These are phyloP conservation scores for Tetropium fuscum DNA, from an alignment of 2,888 invertebrate species.

Conservation along the genomic window DNA sequence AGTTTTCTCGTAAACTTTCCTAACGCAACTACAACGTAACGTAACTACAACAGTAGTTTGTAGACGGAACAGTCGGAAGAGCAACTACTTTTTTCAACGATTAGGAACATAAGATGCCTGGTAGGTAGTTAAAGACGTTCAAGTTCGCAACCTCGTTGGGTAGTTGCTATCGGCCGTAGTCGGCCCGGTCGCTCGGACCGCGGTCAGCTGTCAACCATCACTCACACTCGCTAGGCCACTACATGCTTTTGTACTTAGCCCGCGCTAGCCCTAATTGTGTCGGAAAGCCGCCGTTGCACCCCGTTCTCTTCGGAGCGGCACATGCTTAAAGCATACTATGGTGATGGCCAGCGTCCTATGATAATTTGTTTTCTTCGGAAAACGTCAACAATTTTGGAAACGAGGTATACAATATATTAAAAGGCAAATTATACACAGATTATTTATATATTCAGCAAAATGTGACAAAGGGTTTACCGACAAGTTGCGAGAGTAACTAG, in stretches of 20 bases:
- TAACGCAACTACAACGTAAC: too few relatives aligned
- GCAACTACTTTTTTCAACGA: neutral
- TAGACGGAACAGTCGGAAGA: neutral
- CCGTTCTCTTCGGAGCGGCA: slow-evolving; percentile 50
- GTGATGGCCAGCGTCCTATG: neutral
- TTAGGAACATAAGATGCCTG: slow-evolving; percentile 19
- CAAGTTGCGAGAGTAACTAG: too few relatives aligned
- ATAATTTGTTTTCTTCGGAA: neutral
- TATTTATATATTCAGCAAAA: too few relatives aligned
- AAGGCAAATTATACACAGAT: too few relatives aligned
- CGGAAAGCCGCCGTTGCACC: slow-evolving; percentile 58
- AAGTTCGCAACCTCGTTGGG: slow-evolving; percentile 30
- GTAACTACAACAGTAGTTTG: too few relatives aligned
- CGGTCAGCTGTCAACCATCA: slow-evolving; percentile 67
- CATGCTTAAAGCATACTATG: slow-evolving; percentile 29
- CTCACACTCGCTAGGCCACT: slow-evolving; percentile 65
- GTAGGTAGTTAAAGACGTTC: slow-evolving; percentile 14
- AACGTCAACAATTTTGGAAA: neutral
- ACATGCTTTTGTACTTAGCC: slow-evolving; percentile 68
- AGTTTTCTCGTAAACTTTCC: too few relatives aligned
- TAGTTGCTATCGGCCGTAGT: slow-evolving; percentile 16
- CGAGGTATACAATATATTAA: too few relatives aligned
- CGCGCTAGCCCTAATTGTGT: slow-evolving; percentile 65
- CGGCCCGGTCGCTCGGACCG: slow-evolving; percentile 53
- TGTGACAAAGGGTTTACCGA: too few relatives aligned